phyloP scores from a whole-genome alignment of 2,797 vertebrate species.

The Chaetophractus vellerosus region DNA sequence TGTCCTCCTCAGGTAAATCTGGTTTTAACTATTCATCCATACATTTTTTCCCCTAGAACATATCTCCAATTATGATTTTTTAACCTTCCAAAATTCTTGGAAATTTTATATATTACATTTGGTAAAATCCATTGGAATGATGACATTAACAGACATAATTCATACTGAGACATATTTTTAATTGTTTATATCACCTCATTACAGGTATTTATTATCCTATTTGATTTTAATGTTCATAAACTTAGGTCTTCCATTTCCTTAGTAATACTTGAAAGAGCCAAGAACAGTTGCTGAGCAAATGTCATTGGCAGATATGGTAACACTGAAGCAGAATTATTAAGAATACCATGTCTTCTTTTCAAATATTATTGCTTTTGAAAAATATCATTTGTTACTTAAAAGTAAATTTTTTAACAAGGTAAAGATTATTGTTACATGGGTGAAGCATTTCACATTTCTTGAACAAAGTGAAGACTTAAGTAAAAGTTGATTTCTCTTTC shows the following conservation, averaged over 20 bases:
- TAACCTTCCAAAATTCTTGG: constrained; percentile 35
- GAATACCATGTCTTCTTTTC: neutral
- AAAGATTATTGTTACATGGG: neutral
- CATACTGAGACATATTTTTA: neutral
- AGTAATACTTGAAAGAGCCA: constrained; percentile 31
- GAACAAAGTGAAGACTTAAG: constrained; percentile 3
- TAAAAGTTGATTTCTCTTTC: constrained; percentile 65
- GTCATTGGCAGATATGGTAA: neutral
- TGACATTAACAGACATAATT: neutral
- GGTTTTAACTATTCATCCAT: neutral
- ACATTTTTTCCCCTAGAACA: neutral
- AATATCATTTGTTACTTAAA: constrained; percentile 34
- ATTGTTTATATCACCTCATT: neutral
- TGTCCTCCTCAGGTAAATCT: neutral
- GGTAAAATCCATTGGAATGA: neutral
- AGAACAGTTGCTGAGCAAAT: constrained; percentile 16
- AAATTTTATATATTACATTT: constrained; percentile 39
- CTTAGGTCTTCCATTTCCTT: neutral
- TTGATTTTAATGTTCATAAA: constrained; percentile 29
- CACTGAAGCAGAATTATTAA: constrained; percentile 48
- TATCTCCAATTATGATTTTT: neutral
- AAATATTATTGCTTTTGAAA: constrained; percentile 59
- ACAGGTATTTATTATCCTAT: neutral
- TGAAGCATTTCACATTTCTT: constrained; percentile 60
- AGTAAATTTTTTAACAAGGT: constrained; percentile 62